phyloP scores from a whole-genome alignment of 2,888 invertebrate species.

The Ypsolopha scabrella region DNA sequence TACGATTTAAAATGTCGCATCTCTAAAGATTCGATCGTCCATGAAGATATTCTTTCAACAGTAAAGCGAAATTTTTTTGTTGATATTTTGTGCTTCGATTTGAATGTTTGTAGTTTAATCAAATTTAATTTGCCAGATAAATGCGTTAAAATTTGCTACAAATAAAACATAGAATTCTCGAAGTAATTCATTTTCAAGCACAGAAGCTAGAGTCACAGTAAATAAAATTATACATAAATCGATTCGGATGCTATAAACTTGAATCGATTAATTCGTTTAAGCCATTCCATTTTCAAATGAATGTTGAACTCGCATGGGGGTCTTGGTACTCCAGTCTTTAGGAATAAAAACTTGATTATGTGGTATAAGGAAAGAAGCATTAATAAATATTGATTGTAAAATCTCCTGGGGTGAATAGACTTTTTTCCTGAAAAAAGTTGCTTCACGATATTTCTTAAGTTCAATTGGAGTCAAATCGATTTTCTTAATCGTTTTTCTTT shows the following conservation, averaged over 20 bases:
- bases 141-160: too few relatives aligned
- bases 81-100: background rate
- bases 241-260: background rate
- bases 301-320: background rate
- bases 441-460: background rate
- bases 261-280: background rate
- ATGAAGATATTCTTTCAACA: background rate
- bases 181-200: too few relatives aligned
- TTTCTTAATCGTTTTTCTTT: background rate
- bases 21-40: background rate
- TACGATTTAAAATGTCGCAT: background rate
- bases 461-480: background rate
- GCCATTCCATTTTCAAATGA: background rate
- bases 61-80: background rate
- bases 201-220: too few relatives aligned
- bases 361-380: background rate
- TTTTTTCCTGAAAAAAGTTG: background rate
- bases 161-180: too few relatives aligned
- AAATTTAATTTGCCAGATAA: background rate
- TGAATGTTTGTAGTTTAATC: background rate
- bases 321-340: background rate
- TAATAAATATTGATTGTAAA: background rate
- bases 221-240: background rate
- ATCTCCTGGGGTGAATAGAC: background rate
- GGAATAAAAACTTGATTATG: too few relatives aligned